Percentiles rank a stretch among this genome's conserved stretches.
Evolutionary conservation across 2,888 invertebrate species (phyloP).

Genomic region (Cabera pusaria): DNA sequence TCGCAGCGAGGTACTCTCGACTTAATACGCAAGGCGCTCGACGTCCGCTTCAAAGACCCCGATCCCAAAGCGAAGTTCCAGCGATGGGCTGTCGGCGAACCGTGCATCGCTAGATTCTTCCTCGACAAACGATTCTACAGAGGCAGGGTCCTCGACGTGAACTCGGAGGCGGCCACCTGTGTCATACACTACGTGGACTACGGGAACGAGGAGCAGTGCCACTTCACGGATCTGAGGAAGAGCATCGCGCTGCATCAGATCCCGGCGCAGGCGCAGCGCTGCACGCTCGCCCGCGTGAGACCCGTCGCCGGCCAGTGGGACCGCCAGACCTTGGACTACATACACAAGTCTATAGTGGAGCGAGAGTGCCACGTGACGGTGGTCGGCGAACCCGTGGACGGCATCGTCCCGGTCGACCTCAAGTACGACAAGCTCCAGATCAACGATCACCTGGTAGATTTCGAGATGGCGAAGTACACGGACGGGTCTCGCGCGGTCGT

Average conservation of each 20-base stretch:
- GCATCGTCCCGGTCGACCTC: slow-evolving; percentile 56
- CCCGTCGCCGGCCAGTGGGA: slow-evolving; percentile 70
- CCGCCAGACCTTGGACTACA: slow-evolving; percentile 81
- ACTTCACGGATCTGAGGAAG: slow-evolving; percentile 82
- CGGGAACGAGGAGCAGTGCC: slow-evolving; percentile 89
- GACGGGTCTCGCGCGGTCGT: slow-evolving; percentile 58
- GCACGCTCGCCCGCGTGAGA: slow-evolving; percentile 72
- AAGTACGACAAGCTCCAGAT: slow-evolving; percentile 66
- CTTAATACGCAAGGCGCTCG: slow-evolving; percentile 76
- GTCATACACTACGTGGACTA: slow-evolving; percentile 90
- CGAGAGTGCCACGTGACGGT: slow-evolving; percentile 79
- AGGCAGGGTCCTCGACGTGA: slow-evolving; percentile 80
- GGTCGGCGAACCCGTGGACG: slow-evolving; percentile 54
- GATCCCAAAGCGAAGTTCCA: slow-evolving; percentile 69
- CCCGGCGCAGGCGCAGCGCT: slow-evolving; percentile 86
- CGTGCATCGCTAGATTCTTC: slow-evolving; percentile 87
- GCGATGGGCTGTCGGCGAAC: slow-evolving; percentile 85
- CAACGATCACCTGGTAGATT: slow-evolving; percentile 74
- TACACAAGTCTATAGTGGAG: slow-evolving; percentile 84
- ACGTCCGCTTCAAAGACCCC: slow-evolving; percentile 66
- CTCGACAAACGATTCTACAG: slow-evolving; percentile 88
- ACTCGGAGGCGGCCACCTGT: slow-evolving; percentile 60
- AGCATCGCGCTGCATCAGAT: slow-evolving; percentile 85
- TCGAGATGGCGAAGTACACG: slow-evolving; percentile 63
- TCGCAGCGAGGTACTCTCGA: slow-evolving; percentile 63